A percentile compares a stretch with the other conserved stretches of the same genome.
Evolutionary conservation across 2,113 vertebrate species (phyloP).

Genomic region (Verasper variegatus): DNA sequence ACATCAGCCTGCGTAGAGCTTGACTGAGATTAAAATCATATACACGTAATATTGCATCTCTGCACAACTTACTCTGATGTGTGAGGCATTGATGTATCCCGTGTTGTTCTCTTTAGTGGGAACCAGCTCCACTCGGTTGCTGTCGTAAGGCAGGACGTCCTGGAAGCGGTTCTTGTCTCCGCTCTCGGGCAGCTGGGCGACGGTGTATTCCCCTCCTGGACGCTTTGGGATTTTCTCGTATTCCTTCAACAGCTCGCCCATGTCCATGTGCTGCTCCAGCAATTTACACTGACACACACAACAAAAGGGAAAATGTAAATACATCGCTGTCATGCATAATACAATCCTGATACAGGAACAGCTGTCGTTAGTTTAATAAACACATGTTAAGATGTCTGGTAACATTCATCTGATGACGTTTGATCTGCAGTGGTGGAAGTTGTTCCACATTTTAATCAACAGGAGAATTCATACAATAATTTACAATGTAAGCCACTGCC

Average conservation of each 20-base stretch:
- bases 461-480: no score
- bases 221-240: slow-evolving; percentile 91
- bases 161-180: slow-evolving; percentile 94
- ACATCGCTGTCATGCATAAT: background rate
- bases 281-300: slow-evolving; percentile 84
- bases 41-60: no score
- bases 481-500: no score
- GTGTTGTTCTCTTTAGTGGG: slow-evolving; percentile 99
- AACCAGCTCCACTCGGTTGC: slow-evolving; percentile 93
- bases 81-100: slow-evolving; percentile 97
- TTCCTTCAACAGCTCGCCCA: slow-evolving; percentile 91
- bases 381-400: background rate
- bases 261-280: slow-evolving; percentile 91
- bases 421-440: no score
- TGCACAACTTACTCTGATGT: slow-evolving; percentile 86
- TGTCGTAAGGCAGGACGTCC: slow-evolving; percentile 95
- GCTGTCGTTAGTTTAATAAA: background rate
- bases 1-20: no score
- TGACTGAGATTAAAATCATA: no score
- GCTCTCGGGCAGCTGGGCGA: slow-evolving; percentile 90
- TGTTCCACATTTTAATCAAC: no score
- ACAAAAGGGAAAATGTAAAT: background rate
- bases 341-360: background rate
- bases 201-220: slow-evolving; percentile 80
- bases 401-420: background rate